These are phyloP conservation scores for Mus spretus DNA, from an alignment of 2,797 vertebrate species.

Conservation along the genomic window DNA sequence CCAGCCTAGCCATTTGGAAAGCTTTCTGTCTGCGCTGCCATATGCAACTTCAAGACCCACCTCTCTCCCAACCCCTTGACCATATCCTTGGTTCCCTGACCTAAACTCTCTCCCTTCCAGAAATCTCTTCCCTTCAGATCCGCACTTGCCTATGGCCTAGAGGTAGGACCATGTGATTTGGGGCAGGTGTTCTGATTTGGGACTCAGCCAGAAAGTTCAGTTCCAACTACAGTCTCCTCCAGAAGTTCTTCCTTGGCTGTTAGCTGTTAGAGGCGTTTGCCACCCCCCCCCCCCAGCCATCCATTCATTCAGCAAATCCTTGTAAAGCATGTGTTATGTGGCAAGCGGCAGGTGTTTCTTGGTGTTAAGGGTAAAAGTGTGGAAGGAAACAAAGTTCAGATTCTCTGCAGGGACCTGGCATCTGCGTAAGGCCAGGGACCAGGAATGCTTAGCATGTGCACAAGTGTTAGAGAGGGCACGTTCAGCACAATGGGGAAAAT, in stretches of 20 bases:
- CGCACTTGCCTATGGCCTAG: background rate
- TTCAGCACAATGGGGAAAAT: background rate
- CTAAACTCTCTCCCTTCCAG: background rate
- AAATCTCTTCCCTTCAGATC: background rate
- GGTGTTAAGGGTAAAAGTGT: background rate
- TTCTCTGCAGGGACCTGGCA: background rate
- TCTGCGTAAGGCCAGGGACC: background rate
- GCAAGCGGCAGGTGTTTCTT: background rate
- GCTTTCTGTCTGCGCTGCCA: background rate
- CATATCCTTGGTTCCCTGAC: background rate
- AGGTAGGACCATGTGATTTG: accelerated
- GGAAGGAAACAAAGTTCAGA: background rate
- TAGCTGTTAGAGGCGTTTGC: background rate
- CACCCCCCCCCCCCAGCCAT: background rate
- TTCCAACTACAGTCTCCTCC: background rate
- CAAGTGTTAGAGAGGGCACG: background rate
- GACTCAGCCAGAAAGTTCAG: background rate
- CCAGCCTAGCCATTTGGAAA: background rate
- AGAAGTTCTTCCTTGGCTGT: background rate
- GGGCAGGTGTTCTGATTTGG: background rate
- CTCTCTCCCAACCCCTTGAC: background rate
- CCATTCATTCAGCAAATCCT: background rate
- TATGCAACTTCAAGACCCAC: background rate
- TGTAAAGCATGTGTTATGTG: background rate
- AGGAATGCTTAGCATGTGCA: background rate